Evolutionary conservation across 2,888 invertebrate genomes (phyloP).

Genomic region (Zele albiditarsus): DNA sequence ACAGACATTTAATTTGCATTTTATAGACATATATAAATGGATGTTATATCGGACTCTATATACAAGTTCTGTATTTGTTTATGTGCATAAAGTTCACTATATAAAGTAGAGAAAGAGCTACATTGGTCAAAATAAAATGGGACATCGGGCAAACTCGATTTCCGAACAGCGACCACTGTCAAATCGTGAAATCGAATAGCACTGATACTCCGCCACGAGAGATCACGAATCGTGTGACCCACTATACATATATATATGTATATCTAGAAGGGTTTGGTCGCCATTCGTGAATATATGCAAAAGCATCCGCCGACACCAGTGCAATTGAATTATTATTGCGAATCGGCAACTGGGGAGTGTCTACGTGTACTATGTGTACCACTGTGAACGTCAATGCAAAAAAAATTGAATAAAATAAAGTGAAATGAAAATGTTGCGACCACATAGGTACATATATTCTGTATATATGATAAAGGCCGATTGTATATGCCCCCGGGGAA

Average conservation of each 20-base stretch:
- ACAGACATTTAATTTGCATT: neutral
- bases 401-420: neutral
- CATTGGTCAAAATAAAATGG: constrained; percentile 21
- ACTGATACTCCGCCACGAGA: constrained; percentile 8
- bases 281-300: neutral
- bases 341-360: neutral
- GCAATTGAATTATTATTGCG: constrained; percentile 28
- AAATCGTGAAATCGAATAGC: constrained; percentile 26
- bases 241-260: neutral
- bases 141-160: constrained; percentile 27
- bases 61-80: neutral
- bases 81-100: neutral
- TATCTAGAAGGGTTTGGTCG: neutral
- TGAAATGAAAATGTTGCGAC: neutral
- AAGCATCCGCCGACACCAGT: neutral
- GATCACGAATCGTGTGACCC: constrained; percentile 29
- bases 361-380: too few species aligned
- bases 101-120: neutral
- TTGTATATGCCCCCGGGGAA: too few species aligned
- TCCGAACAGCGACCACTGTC: constrained; percentile 30
- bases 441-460: neutral
- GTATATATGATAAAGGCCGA: too few species aligned
- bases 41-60: neutral
- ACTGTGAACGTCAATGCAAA: neutral
- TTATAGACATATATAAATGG: neutral